These are phyloP conservation scores for Stictonetta naevosa DNA, from an alignment of 2,113 vertebrate species.

Conservation along the genomic window DNA sequence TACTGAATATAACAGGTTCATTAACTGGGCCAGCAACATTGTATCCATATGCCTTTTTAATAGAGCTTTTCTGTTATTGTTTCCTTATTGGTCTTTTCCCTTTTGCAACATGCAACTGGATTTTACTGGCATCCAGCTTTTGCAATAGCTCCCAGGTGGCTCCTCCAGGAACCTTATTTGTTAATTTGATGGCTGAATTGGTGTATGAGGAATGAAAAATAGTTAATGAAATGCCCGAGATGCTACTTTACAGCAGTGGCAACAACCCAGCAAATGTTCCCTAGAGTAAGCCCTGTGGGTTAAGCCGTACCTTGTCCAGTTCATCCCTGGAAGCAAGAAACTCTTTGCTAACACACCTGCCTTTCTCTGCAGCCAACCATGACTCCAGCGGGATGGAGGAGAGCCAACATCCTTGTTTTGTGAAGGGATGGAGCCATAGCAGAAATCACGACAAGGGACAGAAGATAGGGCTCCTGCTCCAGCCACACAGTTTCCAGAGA, in stretches of 20 bases:
- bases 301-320: background rate
- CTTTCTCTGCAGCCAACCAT: background rate
- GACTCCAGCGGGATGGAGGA: background rate
- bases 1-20: conserved; percentile 60
- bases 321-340: background rate
- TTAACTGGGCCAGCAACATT: conserved; percentile 54
- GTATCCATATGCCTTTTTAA: conserved; percentile 67
- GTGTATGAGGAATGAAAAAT: background rate
- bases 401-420: background rate
- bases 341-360: background rate
- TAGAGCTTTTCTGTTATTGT: conserved; percentile 66
- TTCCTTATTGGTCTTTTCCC: conserved; percentile 69
- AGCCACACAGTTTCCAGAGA: background rate
- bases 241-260: background rate
- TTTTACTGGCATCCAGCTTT: conserved; percentile 46
- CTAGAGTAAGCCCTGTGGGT: background rate
- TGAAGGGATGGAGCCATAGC: background rate
- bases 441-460: no score
- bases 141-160: conserved; percentile 46
- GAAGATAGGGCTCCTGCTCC: background rate
- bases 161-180: conserved; percentile 5
- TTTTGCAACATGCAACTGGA: conserved; percentile 41
- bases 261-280: background rate
- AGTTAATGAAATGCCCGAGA: background rate
- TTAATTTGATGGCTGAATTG: conserved; percentile 50